Base-by-base conservation (phyloP, 2,888 invertebrate genomes). In the Drosophila anceps region DNA sequence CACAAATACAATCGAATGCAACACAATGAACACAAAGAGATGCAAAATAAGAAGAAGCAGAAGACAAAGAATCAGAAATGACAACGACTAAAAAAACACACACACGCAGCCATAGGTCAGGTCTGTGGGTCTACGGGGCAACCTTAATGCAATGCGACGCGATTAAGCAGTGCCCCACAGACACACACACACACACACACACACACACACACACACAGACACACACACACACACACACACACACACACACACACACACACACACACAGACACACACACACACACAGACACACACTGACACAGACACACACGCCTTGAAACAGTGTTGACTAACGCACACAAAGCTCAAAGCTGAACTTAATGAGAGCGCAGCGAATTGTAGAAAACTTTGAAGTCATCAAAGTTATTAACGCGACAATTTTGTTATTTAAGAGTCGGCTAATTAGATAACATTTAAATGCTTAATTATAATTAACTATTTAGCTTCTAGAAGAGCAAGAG, bases 81-180 rank as follows among this genome's bases (percentile, higher is more conserved):
- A 57, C 55, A 70, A 51, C 50, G 39, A 35, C 10, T 53, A 39
- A 20, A 59, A 46, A 31, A 20, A n/a, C n/a, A n/a, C n/a, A n/a
- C n/a, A 43, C 6, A 69, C 39, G 33, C 4, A n/a, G 44, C 44
- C 62, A 89, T 87, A 84, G 90, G 84, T 87, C 84, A 84, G 84
- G 82, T 89, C 85, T 89, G 68, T 72, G 77, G 77, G 84, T 77
- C 79, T 75, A 69, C 80, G 60, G 82, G 82, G 60, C 70, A 76
- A 76, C 80, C 84, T 83, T 64, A 81, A 81, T 81, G 51, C 53
- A 73, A 24, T 63, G 69, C 61, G 18, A 37, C 18, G 46, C 35
- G 43, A 37, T 65, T 15, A 35, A 18, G 39, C 41, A 27, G 57
- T 43, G 0, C 15, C 15, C 10, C n/a, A 10, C 54, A 39, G 27